These are phyloP conservation scores for Daboia siamensis DNA, from an alignment of 2,113 vertebrate genomes.

Conservation along the genomic window DNA sequence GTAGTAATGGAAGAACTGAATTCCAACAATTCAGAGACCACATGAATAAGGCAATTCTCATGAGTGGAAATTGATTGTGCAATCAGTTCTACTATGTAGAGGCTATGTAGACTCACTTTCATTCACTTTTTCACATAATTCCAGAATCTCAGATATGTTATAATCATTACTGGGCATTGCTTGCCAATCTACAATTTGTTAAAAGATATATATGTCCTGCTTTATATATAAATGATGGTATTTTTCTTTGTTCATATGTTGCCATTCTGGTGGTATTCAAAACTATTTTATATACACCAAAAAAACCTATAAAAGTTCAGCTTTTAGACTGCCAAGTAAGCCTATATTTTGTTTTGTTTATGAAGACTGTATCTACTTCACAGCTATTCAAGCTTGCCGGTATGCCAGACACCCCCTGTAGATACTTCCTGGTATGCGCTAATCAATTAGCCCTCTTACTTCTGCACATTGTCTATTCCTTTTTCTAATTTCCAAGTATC, in stretches of 20 bases:
- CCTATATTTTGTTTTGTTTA: not conserved
- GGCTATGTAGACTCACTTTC: not conserved
- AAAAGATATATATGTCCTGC: not conserved
- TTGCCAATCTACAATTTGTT: not conserved
- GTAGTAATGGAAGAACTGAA: not conserved
- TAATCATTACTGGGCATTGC: not conserved
- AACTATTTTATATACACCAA: not conserved
- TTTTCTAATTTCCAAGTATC: conserved; percentile 3
- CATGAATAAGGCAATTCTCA: not conserved
- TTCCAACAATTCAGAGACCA: not conserved
- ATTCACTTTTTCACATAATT: not conserved
- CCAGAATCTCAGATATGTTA: not conserved
- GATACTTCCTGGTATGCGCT: conserved; percentile 5
- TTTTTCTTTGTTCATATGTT: not conserved
- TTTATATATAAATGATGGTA: not conserved
- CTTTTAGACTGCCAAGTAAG: not conserved
- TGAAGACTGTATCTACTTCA: conserved; percentile 3
- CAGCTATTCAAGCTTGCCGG: conserved; percentile 2
- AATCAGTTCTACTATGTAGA: not conserved
- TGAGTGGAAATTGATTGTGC: not conserved
- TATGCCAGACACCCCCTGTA: conserved; percentile 18
- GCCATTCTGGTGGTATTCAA: not conserved
- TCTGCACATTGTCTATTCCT: conserved; percentile 4
- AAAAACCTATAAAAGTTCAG: not conserved
- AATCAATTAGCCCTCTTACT: conserved; percentile 8